A percentile compares a stretch with the other conserved stretches of the same genome.
Evolutionary conservation across 2,888 invertebrate genomes (phyloP).

Genomic region (Caenorhabditis uteleia): DNA sequence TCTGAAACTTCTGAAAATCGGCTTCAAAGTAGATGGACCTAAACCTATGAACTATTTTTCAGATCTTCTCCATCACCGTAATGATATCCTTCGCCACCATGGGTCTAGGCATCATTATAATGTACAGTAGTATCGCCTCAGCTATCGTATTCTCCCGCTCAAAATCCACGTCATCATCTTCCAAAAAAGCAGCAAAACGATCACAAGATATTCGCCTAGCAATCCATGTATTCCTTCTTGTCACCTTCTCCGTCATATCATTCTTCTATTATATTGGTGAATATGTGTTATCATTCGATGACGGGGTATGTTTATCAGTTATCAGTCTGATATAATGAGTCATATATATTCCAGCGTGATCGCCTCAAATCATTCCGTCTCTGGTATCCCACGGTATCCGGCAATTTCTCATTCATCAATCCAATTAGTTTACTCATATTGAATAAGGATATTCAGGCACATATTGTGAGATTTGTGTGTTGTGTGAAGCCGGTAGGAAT

Average conservation of each 20-base stretch:
- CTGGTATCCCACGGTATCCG: constrained; percentile 19
- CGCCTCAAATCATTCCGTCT: constrained; percentile 15
- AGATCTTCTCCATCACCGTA: too few relatives aligned
- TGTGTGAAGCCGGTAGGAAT: too few relatives aligned
- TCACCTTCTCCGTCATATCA: constrained; percentile 17
- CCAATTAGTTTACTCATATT: constrained; percentile 11
- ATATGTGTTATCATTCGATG: constrained; percentile 13
- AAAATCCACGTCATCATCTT: constrained; percentile 4
- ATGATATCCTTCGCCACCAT: too few relatives aligned
- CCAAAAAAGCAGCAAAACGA: constrained; percentile 14
- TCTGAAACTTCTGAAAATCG: too few relatives aligned
- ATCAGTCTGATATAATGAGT: too few relatives aligned
- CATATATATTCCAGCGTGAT: constrained; percentile 15
- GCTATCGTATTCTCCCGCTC: too few relatives aligned
- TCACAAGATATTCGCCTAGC: constrained; percentile 12
- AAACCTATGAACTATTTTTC: too few relatives aligned
- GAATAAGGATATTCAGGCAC: constrained; percentile 11
- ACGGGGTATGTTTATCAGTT: constrained; percentile 4
- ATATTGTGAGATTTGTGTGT: too few relatives aligned
- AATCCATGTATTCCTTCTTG: constrained; percentile 16
- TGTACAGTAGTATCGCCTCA: too few relatives aligned
- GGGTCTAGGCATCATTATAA: too few relatives aligned
- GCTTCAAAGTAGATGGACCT: too few relatives aligned
- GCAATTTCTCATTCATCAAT: constrained; percentile 25
- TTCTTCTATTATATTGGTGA: constrained; percentile 29